These are phyloP conservation scores for Climacteris rufus DNA, from an alignment of 2,113 vertebrate genomes.

Conservation along the genomic window DNA sequence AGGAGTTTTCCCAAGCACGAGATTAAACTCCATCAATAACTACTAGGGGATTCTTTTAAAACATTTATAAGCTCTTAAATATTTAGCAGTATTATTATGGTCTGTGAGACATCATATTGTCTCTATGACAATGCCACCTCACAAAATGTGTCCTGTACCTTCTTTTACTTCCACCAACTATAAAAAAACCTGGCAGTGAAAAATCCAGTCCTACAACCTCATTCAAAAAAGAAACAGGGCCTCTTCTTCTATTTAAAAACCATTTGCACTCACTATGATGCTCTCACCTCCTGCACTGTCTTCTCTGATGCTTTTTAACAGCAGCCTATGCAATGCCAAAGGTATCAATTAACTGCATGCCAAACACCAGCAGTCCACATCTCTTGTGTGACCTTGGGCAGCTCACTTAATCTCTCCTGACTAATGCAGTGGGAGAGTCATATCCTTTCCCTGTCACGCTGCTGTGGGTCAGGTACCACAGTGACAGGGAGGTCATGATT, in stretches of 20 bases:
- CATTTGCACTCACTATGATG: background rate
- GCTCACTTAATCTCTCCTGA: background rate
- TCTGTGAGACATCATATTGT: background rate
- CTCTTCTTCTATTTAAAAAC: background rate
- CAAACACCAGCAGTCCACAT: background rate
- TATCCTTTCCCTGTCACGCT: background rate
- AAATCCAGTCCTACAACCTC: constrained; percentile 7
- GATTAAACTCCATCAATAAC: constrained; percentile 32
- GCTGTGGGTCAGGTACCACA: background rate
- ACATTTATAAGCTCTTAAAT: constrained; percentile 51
- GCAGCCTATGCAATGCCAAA: background rate
- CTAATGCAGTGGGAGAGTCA: background rate
- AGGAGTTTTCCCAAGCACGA: background rate
- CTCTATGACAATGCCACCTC: constrained; percentile 10
- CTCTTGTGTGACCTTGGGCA: background rate
- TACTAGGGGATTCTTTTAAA: constrained; percentile 34
- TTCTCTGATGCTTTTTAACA: background rate
- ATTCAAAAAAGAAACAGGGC: background rate
- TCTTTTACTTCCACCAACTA: background rate
- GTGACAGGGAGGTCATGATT: rapidly evolving
- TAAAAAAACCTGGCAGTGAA: background rate
- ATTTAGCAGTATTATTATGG: constrained; percentile 31
- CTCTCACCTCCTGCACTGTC: background rate
- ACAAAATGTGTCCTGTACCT: background rate
- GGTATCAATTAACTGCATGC: background rate